These are phyloP conservation scores for Empis livida DNA, from an alignment of 2,888 invertebrate species.

Conservation along the genomic window DNA sequence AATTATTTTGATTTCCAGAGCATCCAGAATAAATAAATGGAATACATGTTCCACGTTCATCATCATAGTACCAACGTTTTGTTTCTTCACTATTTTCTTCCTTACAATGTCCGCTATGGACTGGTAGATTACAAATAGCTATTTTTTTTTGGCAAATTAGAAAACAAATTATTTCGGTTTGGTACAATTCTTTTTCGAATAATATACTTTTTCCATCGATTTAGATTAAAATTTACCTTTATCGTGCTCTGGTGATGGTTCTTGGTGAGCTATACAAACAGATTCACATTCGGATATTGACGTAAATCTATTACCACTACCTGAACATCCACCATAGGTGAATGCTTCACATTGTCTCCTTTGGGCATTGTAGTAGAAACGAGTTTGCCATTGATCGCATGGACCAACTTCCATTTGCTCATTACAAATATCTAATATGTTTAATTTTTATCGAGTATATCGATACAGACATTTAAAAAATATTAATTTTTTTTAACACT, in stretches of 20 bases:
- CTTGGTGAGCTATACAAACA: conserved; percentile 50
- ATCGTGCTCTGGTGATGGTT: conserved; percentile 29
- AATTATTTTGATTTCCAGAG: conserved; percentile 76
- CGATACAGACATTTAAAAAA: neutral
- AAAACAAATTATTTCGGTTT: too few relatives aligned
- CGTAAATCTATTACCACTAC: conserved; percentile 74
- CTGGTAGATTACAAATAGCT: conserved; percentile 53
- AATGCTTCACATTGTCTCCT: conserved; percentile 54
- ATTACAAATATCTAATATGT: conserved; percentile 54
- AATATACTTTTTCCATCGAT: neutral
- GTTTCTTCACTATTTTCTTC: conserved; percentile 25
- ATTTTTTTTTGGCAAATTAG: conserved; percentile 15
- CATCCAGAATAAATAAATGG: conserved; percentile 79
- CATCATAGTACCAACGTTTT: conserved; percentile 64
- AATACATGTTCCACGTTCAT: conserved; percentile 53
- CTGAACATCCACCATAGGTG: conserved; percentile 69
- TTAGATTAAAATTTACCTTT: conserved; percentile 24
- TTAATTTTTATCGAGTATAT: conserved; percentile 1
- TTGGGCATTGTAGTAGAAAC: conserved; percentile 52
- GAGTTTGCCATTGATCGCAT: conserved; percentile 48
- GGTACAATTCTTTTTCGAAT: too few relatives aligned
- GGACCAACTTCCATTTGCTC: conserved; percentile 53
- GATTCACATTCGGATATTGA: conserved; percentile 59
- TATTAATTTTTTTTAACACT: neutral
- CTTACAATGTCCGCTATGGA: conserved; percentile 48